These are phyloP conservation scores for Rhinolophus sinicus DNA, from an alignment of 2,113 vertebrate genomes.

Conservation along the genomic window DNA sequence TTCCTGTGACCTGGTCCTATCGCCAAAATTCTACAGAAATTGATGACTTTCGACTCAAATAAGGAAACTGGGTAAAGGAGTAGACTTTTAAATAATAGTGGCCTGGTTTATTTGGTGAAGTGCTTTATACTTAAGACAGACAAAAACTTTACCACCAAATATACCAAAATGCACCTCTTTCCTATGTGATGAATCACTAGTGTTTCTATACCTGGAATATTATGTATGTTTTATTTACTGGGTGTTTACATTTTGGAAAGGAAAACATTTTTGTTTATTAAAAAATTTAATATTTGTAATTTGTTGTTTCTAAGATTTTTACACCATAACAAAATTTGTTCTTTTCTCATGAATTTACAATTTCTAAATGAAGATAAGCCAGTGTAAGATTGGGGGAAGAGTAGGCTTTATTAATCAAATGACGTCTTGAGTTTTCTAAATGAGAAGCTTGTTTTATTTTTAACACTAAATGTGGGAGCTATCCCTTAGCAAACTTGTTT, in stretches of 20 bases:
- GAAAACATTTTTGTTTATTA: constrained; percentile 56
- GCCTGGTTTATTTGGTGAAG: constrained; percentile 57
- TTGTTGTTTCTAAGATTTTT: constrained; percentile 45
- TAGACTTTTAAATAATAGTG: constrained; percentile 31
- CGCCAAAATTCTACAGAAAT: constrained; percentile 39
- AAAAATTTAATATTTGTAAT: constrained; percentile 64
- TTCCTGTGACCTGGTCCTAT: constrained; percentile 46
- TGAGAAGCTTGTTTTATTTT: constrained; percentile 53
- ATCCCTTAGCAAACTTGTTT: neutral
- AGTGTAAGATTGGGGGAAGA: neutral
- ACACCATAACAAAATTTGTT: constrained; percentile 55
- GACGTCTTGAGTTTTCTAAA: constrained; percentile 44
- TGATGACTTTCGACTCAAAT: constrained; percentile 38
- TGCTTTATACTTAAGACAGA: constrained; percentile 61
- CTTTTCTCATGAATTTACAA: constrained; percentile 31
- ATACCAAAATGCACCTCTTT: constrained; percentile 58
- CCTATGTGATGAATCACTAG: neutral
- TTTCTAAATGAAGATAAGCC: constrained; percentile 58
- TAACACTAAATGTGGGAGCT: constrained; percentile 41
- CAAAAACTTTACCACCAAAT: constrained; percentile 11
- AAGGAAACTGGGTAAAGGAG: constrained; percentile 47
- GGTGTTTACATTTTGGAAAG: constrained; percentile 81
- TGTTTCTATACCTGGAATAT: constrained; percentile 59
- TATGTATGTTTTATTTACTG: constrained; percentile 62
- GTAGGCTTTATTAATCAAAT: constrained; percentile 53